These are phyloP conservation scores for Sceliomorpha sp. DNA, from an alignment of 2,888 invertebrate genomes.

Conservation along the genomic window DNA sequence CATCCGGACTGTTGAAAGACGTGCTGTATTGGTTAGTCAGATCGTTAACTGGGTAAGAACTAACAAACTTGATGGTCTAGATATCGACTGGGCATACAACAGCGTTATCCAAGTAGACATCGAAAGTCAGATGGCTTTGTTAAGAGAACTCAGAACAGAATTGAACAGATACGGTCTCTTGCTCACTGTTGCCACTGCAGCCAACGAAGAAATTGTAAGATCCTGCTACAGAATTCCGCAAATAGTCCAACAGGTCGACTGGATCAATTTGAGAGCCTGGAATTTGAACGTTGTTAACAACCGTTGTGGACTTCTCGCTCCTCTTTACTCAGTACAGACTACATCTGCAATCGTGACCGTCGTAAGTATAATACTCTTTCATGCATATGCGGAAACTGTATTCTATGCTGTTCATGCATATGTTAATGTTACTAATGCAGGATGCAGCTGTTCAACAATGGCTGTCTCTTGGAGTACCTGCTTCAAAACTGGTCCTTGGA, in stretches of 20 bases:
- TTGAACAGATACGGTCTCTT: slow-evolving; percentile 9
- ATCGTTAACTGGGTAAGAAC: slow-evolving; percentile 5
- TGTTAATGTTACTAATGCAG: no score
- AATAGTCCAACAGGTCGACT: slow-evolving; percentile 10
- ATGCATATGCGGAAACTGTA: neutral
- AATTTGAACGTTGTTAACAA: neutral
- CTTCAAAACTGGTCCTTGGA: slow-evolving; percentile 18
- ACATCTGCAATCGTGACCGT: slow-evolving; percentile 1
- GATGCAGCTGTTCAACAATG: slow-evolving; percentile 15
- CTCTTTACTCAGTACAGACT: slow-evolving; percentile 2
- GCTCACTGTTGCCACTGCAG: slow-evolving; percentile 6
- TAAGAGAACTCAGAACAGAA: slow-evolving; percentile 8
- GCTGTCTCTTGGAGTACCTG: slow-evolving; percentile 9
- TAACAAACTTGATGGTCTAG: slow-evolving; percentile 22
- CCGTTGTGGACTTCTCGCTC: slow-evolving; percentile 9
- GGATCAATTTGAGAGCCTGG: slow-evolving; percentile 11
- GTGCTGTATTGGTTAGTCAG: neutral
- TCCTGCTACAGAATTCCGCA: slow-evolving; percentile 6
- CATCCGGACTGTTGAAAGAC: neutral
- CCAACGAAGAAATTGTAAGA: slow-evolving; percentile 5
- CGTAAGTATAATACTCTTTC: slow-evolving; percentile 2
- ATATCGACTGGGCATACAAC: slow-evolving; percentile 17
- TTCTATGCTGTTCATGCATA: no score
- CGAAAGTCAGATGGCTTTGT: slow-evolving; percentile 9
- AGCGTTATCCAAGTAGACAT: slow-evolving; percentile 4